These are phyloP conservation scores for Setophaga coronata DNA, from an alignment of 2,113 vertebrate genomes.

Conservation along the genomic window DNA sequence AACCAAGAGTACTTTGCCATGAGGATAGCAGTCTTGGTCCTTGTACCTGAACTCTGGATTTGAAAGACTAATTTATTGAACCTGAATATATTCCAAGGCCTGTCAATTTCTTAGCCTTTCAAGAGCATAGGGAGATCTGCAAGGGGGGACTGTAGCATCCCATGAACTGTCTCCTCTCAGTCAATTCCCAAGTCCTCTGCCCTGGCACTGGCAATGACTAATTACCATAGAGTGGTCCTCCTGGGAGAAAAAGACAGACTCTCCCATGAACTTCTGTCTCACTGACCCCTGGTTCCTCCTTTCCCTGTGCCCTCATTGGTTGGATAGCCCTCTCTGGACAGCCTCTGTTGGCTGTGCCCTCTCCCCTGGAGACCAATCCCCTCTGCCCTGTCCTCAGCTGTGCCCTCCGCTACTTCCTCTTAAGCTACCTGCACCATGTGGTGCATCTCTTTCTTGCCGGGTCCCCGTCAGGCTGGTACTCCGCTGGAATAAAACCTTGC, in stretches of 20 bases:
- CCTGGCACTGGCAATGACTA: background rate
- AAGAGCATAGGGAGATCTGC: background rate
- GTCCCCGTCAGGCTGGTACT: too few relatives aligned
- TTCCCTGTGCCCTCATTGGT: too few relatives aligned
- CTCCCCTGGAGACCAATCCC: too few relatives aligned
- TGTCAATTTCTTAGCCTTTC: background rate
- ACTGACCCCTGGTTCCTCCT: too few relatives aligned
- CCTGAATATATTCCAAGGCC: background rate
- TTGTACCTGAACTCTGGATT: background rate
- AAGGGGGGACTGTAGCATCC: background rate
- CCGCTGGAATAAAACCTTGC: too few relatives aligned
- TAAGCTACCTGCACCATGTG: too few relatives aligned
- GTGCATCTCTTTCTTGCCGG: too few relatives aligned
- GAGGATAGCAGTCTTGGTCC: background rate
- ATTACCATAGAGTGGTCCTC: background rate
- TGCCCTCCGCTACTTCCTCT: too few relatives aligned
- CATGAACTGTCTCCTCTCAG: background rate
- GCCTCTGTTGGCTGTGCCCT: too few relatives aligned
- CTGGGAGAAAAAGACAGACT: background rate
- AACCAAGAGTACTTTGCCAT: background rate
- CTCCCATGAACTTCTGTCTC: background rate
- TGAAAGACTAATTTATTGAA: background rate
- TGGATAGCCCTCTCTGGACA: too few relatives aligned
- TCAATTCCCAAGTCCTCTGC: background rate
- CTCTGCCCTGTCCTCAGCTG: too few relatives aligned